Base-by-base conservation (phyloP, 92 coral and sea anemone genomes). In the Porites evermanni region DNA sequence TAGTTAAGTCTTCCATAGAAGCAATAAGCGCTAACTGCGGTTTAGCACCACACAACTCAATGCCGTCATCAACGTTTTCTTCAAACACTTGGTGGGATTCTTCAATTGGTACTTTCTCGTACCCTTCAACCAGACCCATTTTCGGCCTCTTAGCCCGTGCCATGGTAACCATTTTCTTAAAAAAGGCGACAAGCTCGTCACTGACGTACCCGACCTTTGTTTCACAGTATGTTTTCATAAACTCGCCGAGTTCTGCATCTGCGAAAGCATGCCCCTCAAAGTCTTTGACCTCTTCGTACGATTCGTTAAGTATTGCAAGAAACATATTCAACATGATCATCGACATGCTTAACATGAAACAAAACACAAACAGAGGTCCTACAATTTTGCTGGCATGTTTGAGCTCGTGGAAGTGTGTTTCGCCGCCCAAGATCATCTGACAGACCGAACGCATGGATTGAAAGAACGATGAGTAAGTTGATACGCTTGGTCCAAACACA, bases 261-360 rank as follows among this genome's bases (percentile, higher is more conserved):
- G 92, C 93, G 53, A 79, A 91, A 61, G 47, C 53, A 50, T 60
- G 88, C 16, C 77, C 86, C 14, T 87, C 76, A 17, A 79, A 65
- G 2, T 90, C 87, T 38, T 79, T 86, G 21, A 88, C 95, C 19
- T 90, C 94, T 56, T 93, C 90, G 67, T 90, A 93, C 0, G 98
- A 89, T 47, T 95, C 98, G 78, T 88, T 93, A 3, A 95, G 90
- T 60, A 95, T 95, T 6, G 96, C 98, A 70, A 95, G 90, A 82
- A 95, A 95, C 98, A 95, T 95, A 84, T 95, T 95, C 29, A 95
- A 63, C 79, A 95, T 82, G 19, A 95, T 71, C 98, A 95, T 93
- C 51, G 89, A 90, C 98, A 95, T 95, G 24, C 89, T 87, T 17
- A 93, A n/a, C 93, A 93, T 91, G 72, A 85, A 95, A 9, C 90